Conservation (phyloP, 2,113 vertebrate species). For the Garra rufa region DNA sequence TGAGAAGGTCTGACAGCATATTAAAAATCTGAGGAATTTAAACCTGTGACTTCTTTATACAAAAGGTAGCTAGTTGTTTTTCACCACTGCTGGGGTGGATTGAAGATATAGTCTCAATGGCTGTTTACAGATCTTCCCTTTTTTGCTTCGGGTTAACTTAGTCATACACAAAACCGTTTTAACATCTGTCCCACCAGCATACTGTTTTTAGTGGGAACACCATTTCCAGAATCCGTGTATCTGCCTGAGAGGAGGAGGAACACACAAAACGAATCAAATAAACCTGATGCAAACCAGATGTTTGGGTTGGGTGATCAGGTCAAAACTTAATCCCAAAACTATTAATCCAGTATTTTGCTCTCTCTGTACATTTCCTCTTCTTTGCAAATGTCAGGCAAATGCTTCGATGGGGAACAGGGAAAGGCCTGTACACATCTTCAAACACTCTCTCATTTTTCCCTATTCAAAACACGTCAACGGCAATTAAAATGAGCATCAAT, state of each 20-base stretch:
- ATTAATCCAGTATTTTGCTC: slow-evolving; percentile 43
- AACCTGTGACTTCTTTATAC: neutral
- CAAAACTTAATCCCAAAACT: slow-evolving; percentile 25
- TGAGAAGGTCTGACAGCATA: neutral
- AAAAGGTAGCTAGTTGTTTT: neutral
- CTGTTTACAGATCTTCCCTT: slow-evolving; percentile 30
- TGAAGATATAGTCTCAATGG: neutral
- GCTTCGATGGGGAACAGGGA: neutral
- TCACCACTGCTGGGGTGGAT: neutral
- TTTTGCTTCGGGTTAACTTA: slow-evolving; percentile 64
- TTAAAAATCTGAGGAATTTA: neutral
- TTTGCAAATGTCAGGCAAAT: neutral
- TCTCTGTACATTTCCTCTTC: slow-evolving; percentile 22
- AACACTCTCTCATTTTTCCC: neutral
- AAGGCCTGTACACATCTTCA: neutral
- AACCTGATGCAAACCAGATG: slow-evolving; percentile 64
- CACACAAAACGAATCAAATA: slow-evolving; percentile 65
- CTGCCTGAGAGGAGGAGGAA: slow-evolving; percentile 60
- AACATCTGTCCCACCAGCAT: slow-evolving; percentile 69
- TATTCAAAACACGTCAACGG: neutral
- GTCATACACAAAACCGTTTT: slow-evolving; percentile 69
- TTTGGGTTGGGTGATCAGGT: slow-evolving; percentile 55
- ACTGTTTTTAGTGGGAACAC: slow-evolving; percentile 59
- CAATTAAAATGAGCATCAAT: neutral
- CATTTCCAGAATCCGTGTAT: slow-evolving; percentile 62